Conservation (phyloP, 1,140 invertebrate genomes). For the Orchesella cincta region DNA sequence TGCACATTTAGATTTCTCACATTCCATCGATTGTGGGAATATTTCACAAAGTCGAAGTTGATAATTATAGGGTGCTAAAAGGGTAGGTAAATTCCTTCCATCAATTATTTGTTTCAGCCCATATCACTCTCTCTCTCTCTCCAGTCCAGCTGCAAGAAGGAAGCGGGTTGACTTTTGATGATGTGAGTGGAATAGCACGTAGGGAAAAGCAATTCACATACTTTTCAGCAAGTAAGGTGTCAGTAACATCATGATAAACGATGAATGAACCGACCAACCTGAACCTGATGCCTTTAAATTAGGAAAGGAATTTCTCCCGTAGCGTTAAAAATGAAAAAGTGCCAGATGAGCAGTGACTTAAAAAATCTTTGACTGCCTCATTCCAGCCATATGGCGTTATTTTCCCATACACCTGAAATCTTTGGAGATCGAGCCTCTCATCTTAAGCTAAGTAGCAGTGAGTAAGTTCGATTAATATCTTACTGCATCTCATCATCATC, state of each 20-base stretch:
- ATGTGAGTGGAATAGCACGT: not conserved
- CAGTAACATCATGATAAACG: conserved; percentile 5
- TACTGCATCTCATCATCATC: not conserved
- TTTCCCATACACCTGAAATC: conserved; percentile 26
- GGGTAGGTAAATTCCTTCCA: no score
- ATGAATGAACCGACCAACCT: conserved; percentile 17
- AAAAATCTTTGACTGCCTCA: conserved; percentile 26
- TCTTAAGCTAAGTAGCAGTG: not conserved
- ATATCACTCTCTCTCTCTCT: no score
- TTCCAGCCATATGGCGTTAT: conserved; percentile 21
- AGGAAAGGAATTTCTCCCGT: conserved; percentile 26
- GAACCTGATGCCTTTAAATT: conserved; percentile 30
- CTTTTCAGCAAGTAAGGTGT: conserved; percentile 18
- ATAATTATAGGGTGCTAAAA: no score
- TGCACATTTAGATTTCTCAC: no score
- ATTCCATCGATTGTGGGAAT: no score
- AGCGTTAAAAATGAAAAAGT: conserved; percentile 23
- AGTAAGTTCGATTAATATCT: conserved; percentile 13
- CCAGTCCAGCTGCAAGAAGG: not conserved
- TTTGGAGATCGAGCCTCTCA: not conserved
- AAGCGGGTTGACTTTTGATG: not conserved
- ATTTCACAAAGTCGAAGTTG: no score
- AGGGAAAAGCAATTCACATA: conserved; percentile 7
- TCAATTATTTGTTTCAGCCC: no score
- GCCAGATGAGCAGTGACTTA: conserved; percentile 24